Base-by-base conservation (phyloP, 2,888 invertebrate species). In the Odontothrips loti region DNA sequence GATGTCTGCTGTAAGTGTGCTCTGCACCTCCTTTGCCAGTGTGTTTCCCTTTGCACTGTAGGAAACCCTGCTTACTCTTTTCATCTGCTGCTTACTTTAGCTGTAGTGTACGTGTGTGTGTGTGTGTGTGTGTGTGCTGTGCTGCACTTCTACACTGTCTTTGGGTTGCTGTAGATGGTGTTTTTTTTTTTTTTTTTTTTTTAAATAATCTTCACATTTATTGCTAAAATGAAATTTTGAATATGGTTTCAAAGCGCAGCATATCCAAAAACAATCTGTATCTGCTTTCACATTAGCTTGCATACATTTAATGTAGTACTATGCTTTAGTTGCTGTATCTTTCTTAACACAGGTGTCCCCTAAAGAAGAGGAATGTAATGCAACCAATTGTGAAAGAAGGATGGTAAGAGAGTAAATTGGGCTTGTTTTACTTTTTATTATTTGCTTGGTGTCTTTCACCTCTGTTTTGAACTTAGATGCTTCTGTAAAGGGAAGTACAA, bases 391-490 rank as follows among this genome's bases (percentile, higher is more conserved):
- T 27, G 68, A 75, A 75, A 23, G 12, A 75, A 75, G 68, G 68
- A 75, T 23, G 68, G 68, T 75, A 75, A 75, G 68, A 75, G 27
- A 23, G 23, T 27, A 23, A 48, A 27, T 47, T 29, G 58, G 27
- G 80, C 68, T 78, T 23, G 48, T 23, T 20, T 81, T 27, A 78
- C 80, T 81, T 79, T 80, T 80, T 81, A 80, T 82, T 79, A 81
- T 80, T 83, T 79, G 68, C 75, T 81, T 82, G 80, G 79, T 84
- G 82, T 79, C 51, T 82, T 82, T 80, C 47, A 15, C 68, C 23
- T 75, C 23, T 75, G 23, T 75, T 75, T 58, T 6, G 6, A 43
- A 43, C 3, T 4, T 43, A 43, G 6, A 6, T 43, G 34, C 34
- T 43, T 43, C 34, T 6, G 34, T 6, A 43, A 43, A 43, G 34